Conservation (phyloP, 2,113 vertebrate genomes). For the Corythaixoides concolor region DNA sequence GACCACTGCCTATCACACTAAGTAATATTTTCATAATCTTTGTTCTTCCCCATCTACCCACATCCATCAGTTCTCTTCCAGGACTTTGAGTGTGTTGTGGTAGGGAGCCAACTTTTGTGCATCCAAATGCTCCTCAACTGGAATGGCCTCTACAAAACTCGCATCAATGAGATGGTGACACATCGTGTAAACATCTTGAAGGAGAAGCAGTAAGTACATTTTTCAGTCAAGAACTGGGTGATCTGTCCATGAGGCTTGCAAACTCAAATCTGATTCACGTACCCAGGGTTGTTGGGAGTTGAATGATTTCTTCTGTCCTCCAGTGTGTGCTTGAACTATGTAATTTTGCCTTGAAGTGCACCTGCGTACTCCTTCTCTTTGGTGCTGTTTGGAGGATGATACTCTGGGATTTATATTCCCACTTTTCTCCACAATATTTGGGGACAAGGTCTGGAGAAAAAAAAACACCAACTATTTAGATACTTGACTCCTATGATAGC, state of each 20-base stretch:
- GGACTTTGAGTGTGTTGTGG: not conserved
- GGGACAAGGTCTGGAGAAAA: not conserved
- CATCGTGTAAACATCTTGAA: not conserved
- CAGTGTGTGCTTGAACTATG: not conserved
- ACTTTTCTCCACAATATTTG: not conserved
- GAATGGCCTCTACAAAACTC: not conserved
- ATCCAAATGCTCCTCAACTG: accelerated
- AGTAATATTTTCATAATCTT: not conserved
- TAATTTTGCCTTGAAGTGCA: not conserved
- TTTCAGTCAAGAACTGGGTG: not conserved
- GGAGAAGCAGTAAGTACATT: not conserved
- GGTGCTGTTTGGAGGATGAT: not conserved
- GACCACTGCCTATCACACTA: not conserved
- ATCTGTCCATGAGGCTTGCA: not conserved
- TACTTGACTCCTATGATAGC: not conserved
- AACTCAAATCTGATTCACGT: not conserved
- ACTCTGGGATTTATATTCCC: not conserved
- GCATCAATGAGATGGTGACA: accelerated
- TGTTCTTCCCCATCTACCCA: not conserved
- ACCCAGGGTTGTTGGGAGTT: not conserved
- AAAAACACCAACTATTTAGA: not conserved
- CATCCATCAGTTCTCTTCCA: not conserved
- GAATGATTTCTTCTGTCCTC: not conserved
- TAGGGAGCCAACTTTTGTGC: not conserved
- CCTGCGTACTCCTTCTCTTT: not conserved